Evolutionary conservation across 2,113 vertebrate genomes (phyloP).

Genomic region (Psettodes erumei): DNA sequence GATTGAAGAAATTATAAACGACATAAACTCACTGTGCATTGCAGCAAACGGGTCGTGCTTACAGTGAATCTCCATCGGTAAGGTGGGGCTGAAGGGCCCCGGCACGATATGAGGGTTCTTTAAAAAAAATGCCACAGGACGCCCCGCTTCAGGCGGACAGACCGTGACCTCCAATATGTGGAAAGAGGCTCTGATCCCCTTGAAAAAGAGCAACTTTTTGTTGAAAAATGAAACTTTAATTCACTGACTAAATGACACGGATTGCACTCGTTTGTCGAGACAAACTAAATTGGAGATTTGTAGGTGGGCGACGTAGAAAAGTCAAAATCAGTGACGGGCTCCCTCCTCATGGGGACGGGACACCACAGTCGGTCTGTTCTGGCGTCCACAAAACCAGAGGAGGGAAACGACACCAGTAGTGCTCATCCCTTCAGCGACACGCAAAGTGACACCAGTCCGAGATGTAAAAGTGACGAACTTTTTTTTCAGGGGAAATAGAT

Average conservation of each 20-base stretch:
- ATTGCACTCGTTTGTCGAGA: not conserved
- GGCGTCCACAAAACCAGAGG: slow-evolving; percentile 66
- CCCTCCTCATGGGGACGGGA: slow-evolving; percentile 64
- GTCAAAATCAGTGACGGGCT: slow-evolving; percentile 42
- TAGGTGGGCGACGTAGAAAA: slow-evolving; percentile 29
- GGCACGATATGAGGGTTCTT: slow-evolving; percentile 42
- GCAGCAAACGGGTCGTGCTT: slow-evolving; percentile 99
- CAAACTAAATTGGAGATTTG: slow-evolving; percentile 3
- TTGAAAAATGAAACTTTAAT: not conserved
- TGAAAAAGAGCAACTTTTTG: slow-evolving; percentile 11
- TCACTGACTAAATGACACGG: not conserved
- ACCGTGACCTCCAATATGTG: slow-evolving; percentile 49
- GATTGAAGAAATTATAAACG: slow-evolving; percentile 24
- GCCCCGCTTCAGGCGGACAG: slow-evolving; percentile 41
- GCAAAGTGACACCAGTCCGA: slow-evolving; percentile 42
- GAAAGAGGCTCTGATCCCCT: slow-evolving; percentile 39
- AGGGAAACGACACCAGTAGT: slow-evolving; percentile 27
- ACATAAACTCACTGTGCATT: slow-evolving; percentile 95
- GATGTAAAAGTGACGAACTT: slow-evolving; percentile 14
- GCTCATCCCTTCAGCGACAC: slow-evolving; percentile 58
- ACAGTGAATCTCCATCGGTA: slow-evolving; percentile 98
- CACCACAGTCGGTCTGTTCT: slow-evolving; percentile 48
- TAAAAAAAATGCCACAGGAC: slow-evolving; percentile 58
- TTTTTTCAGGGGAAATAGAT: not conserved
- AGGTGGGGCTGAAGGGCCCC: slow-evolving; percentile 58